Conservation (phyloP, 2,113 vertebrate species). For the Spizaetus ornatus region DNA sequence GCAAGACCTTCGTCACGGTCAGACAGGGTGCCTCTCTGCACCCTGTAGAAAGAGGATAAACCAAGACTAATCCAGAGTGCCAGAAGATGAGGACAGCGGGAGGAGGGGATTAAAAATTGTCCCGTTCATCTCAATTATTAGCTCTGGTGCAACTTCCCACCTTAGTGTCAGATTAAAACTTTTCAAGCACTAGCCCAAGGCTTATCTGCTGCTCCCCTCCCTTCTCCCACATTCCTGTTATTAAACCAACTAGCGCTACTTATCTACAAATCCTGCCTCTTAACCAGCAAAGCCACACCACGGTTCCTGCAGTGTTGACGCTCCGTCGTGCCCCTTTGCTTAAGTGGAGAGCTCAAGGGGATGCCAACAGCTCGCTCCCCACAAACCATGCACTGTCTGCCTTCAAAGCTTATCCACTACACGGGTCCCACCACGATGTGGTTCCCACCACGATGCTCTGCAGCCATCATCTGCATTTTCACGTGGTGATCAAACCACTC, state of each 20-base stretch:
- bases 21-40: not conserved
- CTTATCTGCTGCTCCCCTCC: slow-evolving; percentile 16
- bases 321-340: not conserved
- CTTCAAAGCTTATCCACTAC: accelerated
- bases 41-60: not conserved
- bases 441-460: accelerated
- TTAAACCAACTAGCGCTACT: not conserved
- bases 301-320: not conserved
- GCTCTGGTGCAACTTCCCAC: not conserved
- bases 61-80: not conserved
- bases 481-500: accelerated
- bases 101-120: not conserved
- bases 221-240: slow-evolving; percentile 2
- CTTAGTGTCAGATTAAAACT: not conserved
- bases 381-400: accelerated
- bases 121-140: not conserved
- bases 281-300: not conserved
- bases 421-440: accelerated
- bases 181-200: not conserved
- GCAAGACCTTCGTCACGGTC: accelerated
- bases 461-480: not conserved
- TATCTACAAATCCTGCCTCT: not conserved
- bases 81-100: not conserved
- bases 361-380: not conserved
- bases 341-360: accelerated